Conservation (phyloP, 2,113 vertebrate genomes). For the Menura novaehollandiae region DNA sequence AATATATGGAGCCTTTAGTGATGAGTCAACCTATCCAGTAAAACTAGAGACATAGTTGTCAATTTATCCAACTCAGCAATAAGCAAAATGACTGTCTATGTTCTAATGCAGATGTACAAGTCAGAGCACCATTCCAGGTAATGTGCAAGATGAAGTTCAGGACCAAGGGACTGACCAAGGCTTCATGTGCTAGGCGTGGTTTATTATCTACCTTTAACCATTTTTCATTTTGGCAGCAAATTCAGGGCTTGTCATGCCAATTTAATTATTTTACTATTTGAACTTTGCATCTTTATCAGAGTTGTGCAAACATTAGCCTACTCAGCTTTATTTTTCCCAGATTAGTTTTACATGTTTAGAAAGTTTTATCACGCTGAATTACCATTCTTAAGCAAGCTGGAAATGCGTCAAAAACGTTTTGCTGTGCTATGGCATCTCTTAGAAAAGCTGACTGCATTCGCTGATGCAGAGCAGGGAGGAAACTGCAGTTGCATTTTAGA, state of each 20-base stretch:
- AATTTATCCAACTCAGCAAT: not conserved
- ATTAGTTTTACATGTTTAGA: not conserved
- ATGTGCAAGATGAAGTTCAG: not conserved
- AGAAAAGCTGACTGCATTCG: not conserved
- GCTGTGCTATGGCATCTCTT: not conserved
- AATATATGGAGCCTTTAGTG: not conserved
- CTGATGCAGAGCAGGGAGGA: not conserved
- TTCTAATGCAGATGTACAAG: not conserved
- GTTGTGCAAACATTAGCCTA: not conserved
- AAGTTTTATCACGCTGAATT: not conserved
- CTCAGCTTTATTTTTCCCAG: not conserved
- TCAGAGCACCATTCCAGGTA: not conserved
- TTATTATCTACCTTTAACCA: not conserved
- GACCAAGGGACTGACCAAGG: not conserved
- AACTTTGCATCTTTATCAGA: not conserved
- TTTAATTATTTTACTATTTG: not conserved
- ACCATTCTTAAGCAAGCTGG: not conserved
- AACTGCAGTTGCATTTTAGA: not conserved
- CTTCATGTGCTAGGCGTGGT: not conserved
- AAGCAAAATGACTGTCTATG: not conserved
- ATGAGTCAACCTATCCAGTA: constrained; percentile 24
- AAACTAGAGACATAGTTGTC: not conserved
- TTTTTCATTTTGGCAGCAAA: not conserved
- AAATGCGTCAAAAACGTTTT: not conserved
- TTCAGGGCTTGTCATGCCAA: not conserved